These are phyloP conservation scores for Oscarella lobularis DNA, from an alignment of 37 sponge, comb jelly and placozoan species.

Conservation along the genomic window DNA sequence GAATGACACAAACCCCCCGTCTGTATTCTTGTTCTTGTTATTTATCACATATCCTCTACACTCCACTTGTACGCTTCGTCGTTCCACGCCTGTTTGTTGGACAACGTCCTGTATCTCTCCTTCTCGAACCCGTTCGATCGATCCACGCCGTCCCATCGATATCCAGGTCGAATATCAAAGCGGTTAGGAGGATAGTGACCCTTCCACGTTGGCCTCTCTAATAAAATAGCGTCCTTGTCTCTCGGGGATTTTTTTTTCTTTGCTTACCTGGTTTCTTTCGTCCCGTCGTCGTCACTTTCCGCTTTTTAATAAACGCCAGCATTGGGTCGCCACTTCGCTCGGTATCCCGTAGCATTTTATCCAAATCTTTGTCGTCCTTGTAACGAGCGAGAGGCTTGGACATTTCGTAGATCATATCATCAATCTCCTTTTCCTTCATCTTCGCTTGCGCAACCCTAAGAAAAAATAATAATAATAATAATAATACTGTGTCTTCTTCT, in stretches of 20 bases:
- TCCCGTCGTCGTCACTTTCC: conserved; percentile 21
- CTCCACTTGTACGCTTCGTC: conserved; percentile 89
- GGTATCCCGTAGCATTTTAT: conserved; percentile 50
- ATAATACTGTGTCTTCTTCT: neutral
- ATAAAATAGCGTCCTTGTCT: neutral
- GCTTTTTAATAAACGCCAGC: conserved; percentile 69
- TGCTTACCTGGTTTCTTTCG: conserved; percentile 7
- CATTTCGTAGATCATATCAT: conserved; percentile 71
- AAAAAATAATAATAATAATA: neutral
- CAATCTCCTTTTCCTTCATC: conserved; percentile 46
- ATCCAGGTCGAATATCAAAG: conserved; percentile 80
- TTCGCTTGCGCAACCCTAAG: conserved; percentile 46
- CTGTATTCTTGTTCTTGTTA: too few species aligned
- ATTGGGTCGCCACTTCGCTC: conserved; percentile 83
- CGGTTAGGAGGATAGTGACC: conserved; percentile 75
- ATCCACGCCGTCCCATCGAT: conserved; percentile 95
- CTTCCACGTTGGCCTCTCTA: conserved; percentile 40
- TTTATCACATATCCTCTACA: conserved; percentile 87
- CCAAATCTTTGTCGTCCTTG: conserved; percentile 75
- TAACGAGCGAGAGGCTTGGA: conserved; percentile 87
- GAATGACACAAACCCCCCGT: too few species aligned
- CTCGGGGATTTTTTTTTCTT: neutral
- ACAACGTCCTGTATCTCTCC: conserved; percentile 30
- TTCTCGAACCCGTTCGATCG: conserved; percentile 95
- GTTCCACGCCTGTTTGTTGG: conserved; percentile 43